Evolutionary conservation across 2,888 invertebrate genomes (phyloP), one percentile per base, ranked within the genome.

Genomic region (Pseudococcus viburni): DNA sequence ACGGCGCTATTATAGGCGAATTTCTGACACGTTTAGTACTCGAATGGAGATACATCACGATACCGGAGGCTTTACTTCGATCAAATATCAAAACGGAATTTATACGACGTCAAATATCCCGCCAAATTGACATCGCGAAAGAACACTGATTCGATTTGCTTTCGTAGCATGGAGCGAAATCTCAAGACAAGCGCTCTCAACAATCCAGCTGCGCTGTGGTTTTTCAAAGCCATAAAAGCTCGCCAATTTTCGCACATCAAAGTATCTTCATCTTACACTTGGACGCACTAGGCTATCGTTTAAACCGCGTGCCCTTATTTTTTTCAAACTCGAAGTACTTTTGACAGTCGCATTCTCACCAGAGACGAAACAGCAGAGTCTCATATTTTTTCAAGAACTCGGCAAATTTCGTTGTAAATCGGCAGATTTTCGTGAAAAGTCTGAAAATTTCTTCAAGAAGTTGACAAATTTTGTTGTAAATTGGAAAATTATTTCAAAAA

Each of bases 1-100:
- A 73, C 73, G 73, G 73, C 73, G 73, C 73, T 33, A 73, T 73
- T 73, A 73, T 22, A 64, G 73, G 73, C 73, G 73, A 73, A 73
- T 73, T 73, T 73, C 17, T 33, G 73, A 73, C 73, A 73, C 73
- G 73, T 68, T 68, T 68, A 68, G 15, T 33, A 19, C 33, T 6
- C 73, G 26, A n/a, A 33, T 33, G 26, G 26, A 59, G 59, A 19
- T 59, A 59, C 7, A n/a, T 7, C 15, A 59, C 59, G 59, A 59
- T 12, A 8, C 42, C 9, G 42, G 8, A 42, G 42, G 42, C n/a
- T 59, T 8, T 17, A n/a, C n/a, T 33, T 68, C 68, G 68, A 68
- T 68, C 68, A 26, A 68, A 73, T 33, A 73, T 73, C 33, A 73
- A 51, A 73, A 73, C 33, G 11, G 33, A 33, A 33, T 73, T 26